These are phyloP conservation scores for Plebejus melissa DNA, from an alignment of 2,888 invertebrate genomes.

Conservation along the genomic window DNA sequence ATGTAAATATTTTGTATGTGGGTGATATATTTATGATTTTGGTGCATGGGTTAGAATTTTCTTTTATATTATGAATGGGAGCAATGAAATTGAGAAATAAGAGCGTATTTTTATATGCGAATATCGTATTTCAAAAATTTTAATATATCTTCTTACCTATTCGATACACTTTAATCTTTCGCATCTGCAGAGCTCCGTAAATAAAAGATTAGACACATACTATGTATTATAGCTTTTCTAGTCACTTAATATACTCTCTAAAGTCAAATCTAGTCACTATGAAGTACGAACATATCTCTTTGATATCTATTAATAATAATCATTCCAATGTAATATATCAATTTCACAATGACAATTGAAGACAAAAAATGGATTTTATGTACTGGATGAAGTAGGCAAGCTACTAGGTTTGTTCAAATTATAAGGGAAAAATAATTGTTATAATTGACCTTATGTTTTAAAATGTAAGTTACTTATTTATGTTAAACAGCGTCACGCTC, in stretches of 20 bases:
- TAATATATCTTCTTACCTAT: not conserved
- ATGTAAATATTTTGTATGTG: conserved; percentile 24
- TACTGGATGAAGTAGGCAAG: too few relatives aligned
- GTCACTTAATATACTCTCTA: conserved; percentile 41
- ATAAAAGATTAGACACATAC: conserved; percentile 17
- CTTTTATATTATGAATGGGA: conserved; percentile 56
- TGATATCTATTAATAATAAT: conserved; percentile 53
- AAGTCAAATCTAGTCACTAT: conserved; percentile 42
- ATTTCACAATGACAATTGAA: conserved; percentile 25
- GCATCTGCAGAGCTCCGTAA: not conserved
- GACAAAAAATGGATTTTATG: not conserved
- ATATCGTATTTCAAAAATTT: conserved; percentile 11
- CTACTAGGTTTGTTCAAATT: too few relatives aligned
- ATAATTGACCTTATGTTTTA: too few relatives aligned
- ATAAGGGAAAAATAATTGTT: too few relatives aligned
- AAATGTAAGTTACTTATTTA: too few relatives aligned
- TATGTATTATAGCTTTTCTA: conserved; percentile 44
- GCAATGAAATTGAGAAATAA: conserved; percentile 54
- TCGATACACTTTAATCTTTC: not conserved
- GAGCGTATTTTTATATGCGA: conserved; percentile 29
- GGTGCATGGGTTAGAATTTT: conserved; percentile 41
- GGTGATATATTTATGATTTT: conserved; percentile 39
- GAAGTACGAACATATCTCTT: conserved; percentile 61
- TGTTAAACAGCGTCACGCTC: too few relatives aligned
- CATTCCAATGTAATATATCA: conserved; percentile 62